phyloP scores from a whole-genome alignment of 2,113 vertebrate species.

The Oxyura jamaicensis region DNA sequence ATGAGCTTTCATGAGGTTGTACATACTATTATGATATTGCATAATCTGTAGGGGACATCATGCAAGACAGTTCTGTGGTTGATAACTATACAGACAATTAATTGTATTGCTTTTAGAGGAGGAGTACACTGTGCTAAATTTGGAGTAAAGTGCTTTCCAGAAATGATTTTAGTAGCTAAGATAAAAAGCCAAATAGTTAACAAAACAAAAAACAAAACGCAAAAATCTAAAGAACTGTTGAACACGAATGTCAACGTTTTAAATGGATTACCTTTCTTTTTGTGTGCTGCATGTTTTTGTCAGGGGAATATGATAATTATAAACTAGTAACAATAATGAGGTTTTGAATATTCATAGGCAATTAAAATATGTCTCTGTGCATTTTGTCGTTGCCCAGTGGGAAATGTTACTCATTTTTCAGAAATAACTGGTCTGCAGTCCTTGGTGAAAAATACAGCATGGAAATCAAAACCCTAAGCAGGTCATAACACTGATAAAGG shows the following conservation, averaged over 20 bases:
- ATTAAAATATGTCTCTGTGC: slow-evolving; percentile 75
- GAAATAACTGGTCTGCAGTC: slow-evolving; percentile 67
- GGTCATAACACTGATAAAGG: neutral
- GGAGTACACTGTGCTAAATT: neutral
- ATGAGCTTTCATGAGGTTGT: neutral
- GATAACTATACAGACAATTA: neutral
- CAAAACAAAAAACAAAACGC: neutral
- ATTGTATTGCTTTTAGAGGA: neutral
- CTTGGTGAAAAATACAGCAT: slow-evolving; percentile 34
- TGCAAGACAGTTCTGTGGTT: neutral
- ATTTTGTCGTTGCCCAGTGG: slow-evolving; percentile 66
- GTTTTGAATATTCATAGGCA: slow-evolving; percentile 83
- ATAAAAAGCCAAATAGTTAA: slow-evolving; percentile 13
- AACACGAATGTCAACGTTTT: slow-evolving; percentile 65
- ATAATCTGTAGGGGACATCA: neutral
- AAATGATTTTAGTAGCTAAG: neutral
- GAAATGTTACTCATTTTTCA: slow-evolving; percentile 71
- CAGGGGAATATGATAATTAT: slow-evolving; percentile 76
- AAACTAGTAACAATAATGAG: slow-evolving; percentile 75
- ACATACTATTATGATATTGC: neutral
- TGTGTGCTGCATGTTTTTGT: slow-evolving; percentile 66
- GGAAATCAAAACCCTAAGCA: slow-evolving; percentile 7
- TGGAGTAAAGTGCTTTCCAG: neutral
- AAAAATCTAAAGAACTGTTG: slow-evolving; percentile 16
- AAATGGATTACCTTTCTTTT: slow-evolving; percentile 72